Conservation (phyloP, 2,888 invertebrate genomes). For the Acanthosepion pharaonis region DNA sequence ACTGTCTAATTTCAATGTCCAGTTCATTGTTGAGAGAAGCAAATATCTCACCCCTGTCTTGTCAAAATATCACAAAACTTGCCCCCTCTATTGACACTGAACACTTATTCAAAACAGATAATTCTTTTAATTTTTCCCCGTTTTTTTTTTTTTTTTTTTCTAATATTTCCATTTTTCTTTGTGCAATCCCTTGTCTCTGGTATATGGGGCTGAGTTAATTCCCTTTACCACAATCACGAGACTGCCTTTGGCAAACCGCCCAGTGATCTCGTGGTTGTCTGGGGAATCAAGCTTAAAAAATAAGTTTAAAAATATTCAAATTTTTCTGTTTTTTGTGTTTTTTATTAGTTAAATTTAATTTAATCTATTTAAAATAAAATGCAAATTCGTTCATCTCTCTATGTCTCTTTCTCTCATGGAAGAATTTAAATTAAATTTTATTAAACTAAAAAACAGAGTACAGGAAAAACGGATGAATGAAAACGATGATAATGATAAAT, state of each 20-base stretch:
- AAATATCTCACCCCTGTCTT: too few species aligned
- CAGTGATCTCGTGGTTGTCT: not conserved
- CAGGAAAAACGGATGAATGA: not conserved
- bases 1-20: too few species aligned
- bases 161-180: not conserved
- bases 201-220: not conserved
- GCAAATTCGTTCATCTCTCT: not conserved
- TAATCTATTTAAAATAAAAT: not conserved
- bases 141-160: too few species aligned
- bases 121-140: too few species aligned
- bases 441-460: not conserved
- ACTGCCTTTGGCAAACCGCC: not conserved
- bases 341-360: not conserved
- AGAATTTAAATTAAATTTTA: not conserved
- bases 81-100: too few species aligned
- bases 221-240: not conserved
- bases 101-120: too few species aligned
- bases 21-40: too few species aligned
- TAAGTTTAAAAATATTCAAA: not conserved
- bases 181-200: not conserved
- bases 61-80: too few species aligned
- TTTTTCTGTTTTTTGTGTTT: not conserved
- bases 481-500: too few species aligned
- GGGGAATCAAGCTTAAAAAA: not conserved
- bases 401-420: not conserved